Conservation (phyloP, 2,888 invertebrate species). For the Thymelicus acteon region DNA sequence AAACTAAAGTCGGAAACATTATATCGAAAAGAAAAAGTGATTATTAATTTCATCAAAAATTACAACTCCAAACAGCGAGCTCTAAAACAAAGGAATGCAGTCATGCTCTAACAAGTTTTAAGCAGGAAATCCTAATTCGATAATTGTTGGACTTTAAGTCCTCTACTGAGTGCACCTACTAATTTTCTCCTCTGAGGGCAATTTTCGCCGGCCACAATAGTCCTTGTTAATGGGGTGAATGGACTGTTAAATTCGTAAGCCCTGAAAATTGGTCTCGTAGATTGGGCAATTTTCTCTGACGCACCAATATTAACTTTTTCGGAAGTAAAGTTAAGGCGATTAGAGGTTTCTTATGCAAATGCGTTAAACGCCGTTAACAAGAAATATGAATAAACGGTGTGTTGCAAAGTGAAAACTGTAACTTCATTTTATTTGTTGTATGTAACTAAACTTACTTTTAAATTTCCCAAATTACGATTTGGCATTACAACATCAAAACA, state of each 20-base stretch:
- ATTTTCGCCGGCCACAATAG: constrained; percentile 29
- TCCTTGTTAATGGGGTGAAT: constrained; percentile 27
- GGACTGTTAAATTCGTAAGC: constrained; percentile 28
- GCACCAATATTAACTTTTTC: constrained; percentile 7
- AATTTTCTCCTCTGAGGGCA: constrained; percentile 36
- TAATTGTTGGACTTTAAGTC: constrained; percentile 61
- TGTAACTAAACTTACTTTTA: background rate
- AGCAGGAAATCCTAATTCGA: constrained; percentile 76
- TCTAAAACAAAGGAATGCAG: constrained; percentile 45
- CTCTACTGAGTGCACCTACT: constrained; percentile 31
- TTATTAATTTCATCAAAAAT: background rate
- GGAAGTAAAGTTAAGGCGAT: constrained; percentile 6
- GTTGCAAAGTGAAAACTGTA: background rate
- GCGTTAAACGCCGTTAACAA: background rate
- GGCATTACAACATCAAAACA: background rate
- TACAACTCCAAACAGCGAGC: constrained; percentile 42
- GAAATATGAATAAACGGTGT: background rate
- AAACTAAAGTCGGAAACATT: too few relatives aligned
- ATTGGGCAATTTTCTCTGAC: constrained; percentile 18
- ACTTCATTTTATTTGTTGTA: background rate
- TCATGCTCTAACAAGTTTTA: constrained; percentile 21
- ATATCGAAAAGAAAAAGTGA: too few relatives aligned
- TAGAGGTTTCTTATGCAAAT: constrained; percentile 15
- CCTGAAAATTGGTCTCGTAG: constrained; percentile 27
- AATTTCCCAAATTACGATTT: too few relatives aligned